Conservation (phyloP, 2,888 invertebrate genomes). For the Chydorus sphaericus region DNA sequence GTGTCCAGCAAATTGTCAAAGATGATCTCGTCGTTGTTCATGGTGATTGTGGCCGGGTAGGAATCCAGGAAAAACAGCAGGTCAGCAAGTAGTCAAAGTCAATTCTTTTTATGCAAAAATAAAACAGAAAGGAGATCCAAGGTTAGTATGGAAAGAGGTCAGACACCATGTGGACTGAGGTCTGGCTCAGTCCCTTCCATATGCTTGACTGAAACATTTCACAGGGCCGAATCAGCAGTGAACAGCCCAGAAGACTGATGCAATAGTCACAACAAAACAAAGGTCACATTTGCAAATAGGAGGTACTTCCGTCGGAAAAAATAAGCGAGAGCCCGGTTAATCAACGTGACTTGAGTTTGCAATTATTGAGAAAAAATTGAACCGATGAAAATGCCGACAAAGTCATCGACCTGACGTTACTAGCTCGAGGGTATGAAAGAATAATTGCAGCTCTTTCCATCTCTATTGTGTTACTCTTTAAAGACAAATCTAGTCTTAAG, state of each 20-base stretch:
- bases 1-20: conserved; percentile 3
- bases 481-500: too few species aligned
- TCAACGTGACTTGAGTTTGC: too few species aligned
- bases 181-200: conserved; percentile 1
- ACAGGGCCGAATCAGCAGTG: not conserved
- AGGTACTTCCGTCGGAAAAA: too few species aligned
- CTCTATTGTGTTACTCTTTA: too few species aligned
- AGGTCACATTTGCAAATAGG: too few species aligned
- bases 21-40: not conserved
- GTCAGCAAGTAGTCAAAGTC: not conserved
- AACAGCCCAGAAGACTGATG: too few species aligned
- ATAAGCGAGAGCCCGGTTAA: too few species aligned
- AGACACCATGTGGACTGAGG: not conserved
- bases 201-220: not conserved
- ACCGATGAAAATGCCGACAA: not conserved
- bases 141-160: too few species aligned
- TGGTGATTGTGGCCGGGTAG: not conserved
- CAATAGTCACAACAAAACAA: not conserved
- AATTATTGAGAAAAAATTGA: too few species aligned
- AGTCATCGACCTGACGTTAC: not conserved
- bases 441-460: too few species aligned
- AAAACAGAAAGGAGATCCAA: not conserved
- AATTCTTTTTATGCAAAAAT: not conserved
- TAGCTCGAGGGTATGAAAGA: too few species aligned
- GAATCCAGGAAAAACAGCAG: not conserved